Percentiles rank a stretch among this genome's conserved stretches.
Conservation (phyloP, 53 echinoderm and acorn worm genomes). For the Apostichopus leukothele region DNA sequence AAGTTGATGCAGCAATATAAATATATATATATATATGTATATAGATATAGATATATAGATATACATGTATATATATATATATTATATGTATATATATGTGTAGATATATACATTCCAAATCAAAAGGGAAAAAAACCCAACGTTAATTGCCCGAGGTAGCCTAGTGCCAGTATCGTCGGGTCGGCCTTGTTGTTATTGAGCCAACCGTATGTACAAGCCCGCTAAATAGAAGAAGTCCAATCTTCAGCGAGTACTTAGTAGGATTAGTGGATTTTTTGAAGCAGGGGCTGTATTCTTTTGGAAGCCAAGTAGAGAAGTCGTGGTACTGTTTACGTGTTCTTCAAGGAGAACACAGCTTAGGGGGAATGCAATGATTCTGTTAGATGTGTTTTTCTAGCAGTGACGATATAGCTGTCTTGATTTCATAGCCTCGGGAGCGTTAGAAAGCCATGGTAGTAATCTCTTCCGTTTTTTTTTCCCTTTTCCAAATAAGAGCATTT, state of each 20-base stretch:
- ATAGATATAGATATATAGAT: neutral
- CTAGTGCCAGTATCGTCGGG: slow-evolving; percentile 7
- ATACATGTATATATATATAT: too few species aligned
- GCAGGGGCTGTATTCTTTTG: neutral
- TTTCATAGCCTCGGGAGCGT: slow-evolving; percentile 22
- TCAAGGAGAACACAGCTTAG: slow-evolving; percentile 24
- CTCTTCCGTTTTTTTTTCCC: neutral
- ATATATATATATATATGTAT: neutral
- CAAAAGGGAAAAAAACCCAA: neutral
- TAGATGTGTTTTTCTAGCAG: slow-evolving; percentile 23
- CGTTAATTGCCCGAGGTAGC: slow-evolving; percentile 33
- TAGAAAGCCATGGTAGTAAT: slow-evolving; percentile 13
- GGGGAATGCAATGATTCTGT: slow-evolving; percentile 24
- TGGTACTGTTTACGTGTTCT: slow-evolving; percentile 13
- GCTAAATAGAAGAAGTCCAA: slow-evolving; percentile 28
- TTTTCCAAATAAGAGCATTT: slow-evolving; percentile 23
- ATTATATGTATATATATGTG: too few species aligned
- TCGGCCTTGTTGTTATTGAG: slow-evolving; percentile 22
- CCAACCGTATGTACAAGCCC: neutral
- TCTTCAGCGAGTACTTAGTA: slow-evolving; percentile 24
- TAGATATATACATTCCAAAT: neutral
- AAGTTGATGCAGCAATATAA: neutral
- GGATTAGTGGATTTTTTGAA: slow-evolving; percentile 19
- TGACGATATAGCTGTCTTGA: slow-evolving; percentile 1
- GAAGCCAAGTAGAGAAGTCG: neutral